Evolutionary conservation across 1,140 invertebrate genomes (phyloP), one percentile per base, ranked within the genome.

Genomic region (Zaprionus kolodkinae): DNA sequence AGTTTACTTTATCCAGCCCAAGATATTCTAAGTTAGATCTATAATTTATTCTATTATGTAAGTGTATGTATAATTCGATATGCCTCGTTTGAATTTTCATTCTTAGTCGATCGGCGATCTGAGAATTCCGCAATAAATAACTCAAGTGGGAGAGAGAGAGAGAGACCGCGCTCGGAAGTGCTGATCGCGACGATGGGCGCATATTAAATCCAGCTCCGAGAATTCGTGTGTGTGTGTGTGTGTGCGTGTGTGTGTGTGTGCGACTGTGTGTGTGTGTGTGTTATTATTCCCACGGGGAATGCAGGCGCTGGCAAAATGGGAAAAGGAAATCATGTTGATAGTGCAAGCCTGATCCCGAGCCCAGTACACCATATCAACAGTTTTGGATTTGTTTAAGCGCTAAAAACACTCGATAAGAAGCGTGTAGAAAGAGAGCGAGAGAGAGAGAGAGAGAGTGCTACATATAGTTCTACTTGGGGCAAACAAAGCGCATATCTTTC

Each of bases 211-310:
- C 56, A 79, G 80, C n/a, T 33, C 1, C 7, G 30, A 6, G 30
- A 33, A 1, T 33, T n/a, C n/a, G 21, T 21, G 21, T 21, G 21
- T 21, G 21, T 21, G 21, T 21, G 21, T 21, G 21, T 21, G 21
- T 21, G 21, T 21, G 5, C 4, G 3, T 7, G 30, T 5, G 60
- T 50, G 61, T 76, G 15, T 73, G 80, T 84, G n/a, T n/a, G n/a
- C n/a, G n/a, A n/a, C n/a, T n/a, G n/a, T n/a, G 5, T 33, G 3
- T 7, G 30, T 5, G 60, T 50, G 61, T 76, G 15, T 73, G 80
- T 84, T 88, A 88, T 77, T 84, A 88, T 87, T 87, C 84, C 83
- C 83, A 87, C 83, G 83, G 80, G 83, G 21, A 21, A 84, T 45
- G 52, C 55, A 27, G 25, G 36, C 35, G 12, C 15, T 35, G 66